These are phyloP conservation scores for Parochlus steinenii DNA, from an alignment of 2,888 invertebrate genomes.

Conservation along the genomic window DNA sequence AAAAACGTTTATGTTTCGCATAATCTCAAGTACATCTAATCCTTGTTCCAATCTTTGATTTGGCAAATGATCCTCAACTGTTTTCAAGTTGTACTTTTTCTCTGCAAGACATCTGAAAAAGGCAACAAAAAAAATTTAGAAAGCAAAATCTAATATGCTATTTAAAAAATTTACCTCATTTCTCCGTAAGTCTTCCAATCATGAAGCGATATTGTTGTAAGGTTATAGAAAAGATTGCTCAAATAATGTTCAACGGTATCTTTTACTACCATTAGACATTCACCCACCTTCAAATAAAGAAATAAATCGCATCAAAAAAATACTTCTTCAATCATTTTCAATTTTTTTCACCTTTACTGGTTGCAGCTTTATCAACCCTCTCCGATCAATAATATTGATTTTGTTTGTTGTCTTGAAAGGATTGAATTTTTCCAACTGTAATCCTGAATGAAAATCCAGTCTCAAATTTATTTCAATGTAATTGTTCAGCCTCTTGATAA, in stretches of 20 bases:
- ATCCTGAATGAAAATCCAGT: conserved; percentile 79
- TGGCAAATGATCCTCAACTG: conserved; percentile 86
- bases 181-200: conserved; percentile 96
- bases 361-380: conserved; percentile 39
- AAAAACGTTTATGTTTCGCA: conserved; percentile 90
- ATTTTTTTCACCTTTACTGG: conserved; percentile 39
- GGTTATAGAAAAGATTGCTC: conserved; percentile 88
- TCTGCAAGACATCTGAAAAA: conserved; percentile 73
- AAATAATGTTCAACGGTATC: conserved; percentile 70
- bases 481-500: conserved; percentile 59
- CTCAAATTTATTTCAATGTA: conserved; percentile 86
- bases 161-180: too few relatives aligned
- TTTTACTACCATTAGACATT: conserved; percentile 14
- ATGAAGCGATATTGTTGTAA: conserved; percentile 91
- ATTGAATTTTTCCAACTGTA: conserved; percentile 56
- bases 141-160: too few relatives aligned
- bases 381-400: conserved; percentile 38
- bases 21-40: conserved; percentile 89
- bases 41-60: conserved; percentile 96
- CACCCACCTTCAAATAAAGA: conserved; percentile 19
- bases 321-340: conserved; percentile 41
- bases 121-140: too few relatives aligned
- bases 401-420: conserved; percentile 44
- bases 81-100: conserved; percentile 61
- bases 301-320: conserved; percentile 1